These are phyloP conservation scores for Drosophila orena DNA, from an alignment of 1,140 invertebrate species.

Conservation along the genomic window DNA sequence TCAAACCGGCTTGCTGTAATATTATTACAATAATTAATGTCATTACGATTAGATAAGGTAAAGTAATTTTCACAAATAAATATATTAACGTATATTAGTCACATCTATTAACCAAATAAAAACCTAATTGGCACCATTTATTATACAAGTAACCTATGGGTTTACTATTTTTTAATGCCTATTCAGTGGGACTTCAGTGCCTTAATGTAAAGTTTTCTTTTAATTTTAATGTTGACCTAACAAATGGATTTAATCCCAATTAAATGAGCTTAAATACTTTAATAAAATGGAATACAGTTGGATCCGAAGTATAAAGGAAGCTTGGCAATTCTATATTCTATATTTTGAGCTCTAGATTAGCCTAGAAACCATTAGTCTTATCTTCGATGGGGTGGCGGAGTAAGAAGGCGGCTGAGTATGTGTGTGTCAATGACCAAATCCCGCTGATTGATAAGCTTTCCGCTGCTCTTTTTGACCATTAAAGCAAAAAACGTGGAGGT, in stretches of 20 bases:
- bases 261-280: not conserved
- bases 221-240: not conserved
- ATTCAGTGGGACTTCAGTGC: not conserved
- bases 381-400: not conserved
- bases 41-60: not conserved
- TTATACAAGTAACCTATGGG: not conserved
- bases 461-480: constrained; percentile 12
- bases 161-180: not conserved
- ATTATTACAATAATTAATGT: no score
- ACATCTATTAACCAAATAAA: no score
- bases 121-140: not conserved
- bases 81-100: no score
- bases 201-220: no score
- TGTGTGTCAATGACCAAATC: constrained; percentile 61
- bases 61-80: not conserved
- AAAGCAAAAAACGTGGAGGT: constrained; percentile 48
- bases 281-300: not conserved
- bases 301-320: not conserved
- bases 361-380: not conserved
- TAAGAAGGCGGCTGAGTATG: not conserved
- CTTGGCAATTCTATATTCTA: no score
- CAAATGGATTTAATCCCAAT: no score
- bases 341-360: not conserved
- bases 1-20: no score
- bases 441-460: constrained; percentile 55